Conservation (phyloP, 2,113 vertebrate genomes). For the Myanophis thanlyinensis region DNA sequence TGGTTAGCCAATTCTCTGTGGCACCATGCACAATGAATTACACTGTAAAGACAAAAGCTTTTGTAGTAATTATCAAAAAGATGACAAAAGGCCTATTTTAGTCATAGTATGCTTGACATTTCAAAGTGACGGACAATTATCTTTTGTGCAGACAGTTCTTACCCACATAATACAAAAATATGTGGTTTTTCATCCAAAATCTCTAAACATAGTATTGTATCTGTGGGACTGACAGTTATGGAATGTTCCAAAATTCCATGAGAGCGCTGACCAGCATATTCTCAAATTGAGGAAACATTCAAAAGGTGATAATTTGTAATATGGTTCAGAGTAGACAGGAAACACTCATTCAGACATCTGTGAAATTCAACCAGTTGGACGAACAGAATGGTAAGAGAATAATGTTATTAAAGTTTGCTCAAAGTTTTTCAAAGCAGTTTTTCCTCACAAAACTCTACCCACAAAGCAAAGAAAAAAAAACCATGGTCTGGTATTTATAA, state of each 20-base stretch:
- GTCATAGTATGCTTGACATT: conserved; percentile 50
- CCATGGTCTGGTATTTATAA: conserved; percentile 44
- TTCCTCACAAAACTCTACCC: conserved; percentile 20
- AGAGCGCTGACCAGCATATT: conserved; percentile 39
- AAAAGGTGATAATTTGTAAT: conserved; percentile 2
- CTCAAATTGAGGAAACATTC: neutral
- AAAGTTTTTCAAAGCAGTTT: neutral
- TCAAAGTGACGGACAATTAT: conserved; percentile 49
- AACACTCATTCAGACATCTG: neutral
- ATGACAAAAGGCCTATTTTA: conserved; percentile 52
- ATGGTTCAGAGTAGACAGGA: neutral
- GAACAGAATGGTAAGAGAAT: conserved; percentile 7
- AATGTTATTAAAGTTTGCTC: neutral
- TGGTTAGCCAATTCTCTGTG: neutral
- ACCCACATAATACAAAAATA: conserved; percentile 44
- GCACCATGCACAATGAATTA: neutral
- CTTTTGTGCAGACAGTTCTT: conserved; percentile 44
- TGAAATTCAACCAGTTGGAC: conserved; percentile 11
- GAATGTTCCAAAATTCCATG: conserved; percentile 46
- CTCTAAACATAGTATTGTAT: conserved; percentile 31
- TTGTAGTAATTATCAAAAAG: neutral
- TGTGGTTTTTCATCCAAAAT: neutral
- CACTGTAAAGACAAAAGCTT: neutral
- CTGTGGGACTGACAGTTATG: conserved; percentile 35
- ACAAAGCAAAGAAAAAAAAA: neutral